phyloP scores from a whole-genome alignment of 1,140 invertebrate species.

The Microplitis demolitor region DNA sequence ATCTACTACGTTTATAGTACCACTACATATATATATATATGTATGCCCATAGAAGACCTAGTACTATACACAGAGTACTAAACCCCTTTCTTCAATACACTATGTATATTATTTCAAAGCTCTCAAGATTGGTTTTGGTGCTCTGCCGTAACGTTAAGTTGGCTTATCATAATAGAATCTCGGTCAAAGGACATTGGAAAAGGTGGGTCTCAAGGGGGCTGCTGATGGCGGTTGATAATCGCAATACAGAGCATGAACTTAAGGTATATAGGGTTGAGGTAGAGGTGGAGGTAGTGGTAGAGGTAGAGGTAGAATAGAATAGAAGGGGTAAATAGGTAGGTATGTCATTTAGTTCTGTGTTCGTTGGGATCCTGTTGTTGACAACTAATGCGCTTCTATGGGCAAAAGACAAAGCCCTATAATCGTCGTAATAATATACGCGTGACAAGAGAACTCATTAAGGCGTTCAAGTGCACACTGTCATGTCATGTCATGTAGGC shows the following conservation, averaged over 20 bases:
- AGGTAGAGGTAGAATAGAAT: neutral
- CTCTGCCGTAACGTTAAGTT: slow-evolving; percentile 11
- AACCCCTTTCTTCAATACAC: neutral
- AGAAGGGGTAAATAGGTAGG: neutral
- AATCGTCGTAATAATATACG: slow-evolving; percentile 18
- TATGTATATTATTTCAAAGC: slow-evolving; percentile 24
- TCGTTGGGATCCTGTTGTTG: slow-evolving; percentile 6
- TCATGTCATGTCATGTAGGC: neutral
- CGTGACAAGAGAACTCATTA: slow-evolving; percentile 8
- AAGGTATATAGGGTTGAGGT: neutral
- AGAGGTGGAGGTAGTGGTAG: neutral
- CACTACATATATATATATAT: too few relatives aligned
- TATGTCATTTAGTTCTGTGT: neutral
- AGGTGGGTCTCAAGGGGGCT: too few relatives aligned
- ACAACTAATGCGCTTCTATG: slow-evolving; percentile 6
- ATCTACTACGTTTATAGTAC: slow-evolving; percentile 3
- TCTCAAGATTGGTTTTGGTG: slow-evolving; percentile 11
- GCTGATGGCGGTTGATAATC: neutral
- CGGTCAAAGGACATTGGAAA: slow-evolving; percentile 2
- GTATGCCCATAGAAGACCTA: too few relatives aligned
- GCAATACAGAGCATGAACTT: neutral
- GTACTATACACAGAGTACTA: neutral
- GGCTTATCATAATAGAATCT: slow-evolving; percentile 31
- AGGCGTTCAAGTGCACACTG: slow-evolving; percentile 11
- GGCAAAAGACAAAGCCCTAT: slow-evolving; percentile 19